Base-by-base conservation (phyloP, 2,888 invertebrate genomes). In the Erebia epiphron region DNA sequence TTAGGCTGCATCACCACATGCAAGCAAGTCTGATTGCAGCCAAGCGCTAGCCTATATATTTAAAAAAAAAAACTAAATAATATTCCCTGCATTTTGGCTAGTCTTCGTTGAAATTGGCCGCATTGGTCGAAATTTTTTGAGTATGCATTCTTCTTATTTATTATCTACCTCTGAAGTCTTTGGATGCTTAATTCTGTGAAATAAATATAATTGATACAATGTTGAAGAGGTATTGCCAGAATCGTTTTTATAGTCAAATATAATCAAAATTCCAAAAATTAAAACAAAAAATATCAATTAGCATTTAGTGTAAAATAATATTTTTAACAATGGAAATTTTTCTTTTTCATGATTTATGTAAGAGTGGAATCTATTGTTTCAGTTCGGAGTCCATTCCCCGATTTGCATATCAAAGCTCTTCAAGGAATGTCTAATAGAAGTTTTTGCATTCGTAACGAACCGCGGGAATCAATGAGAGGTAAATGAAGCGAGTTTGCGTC, bases 401-500 rank as follows among this genome's bases (percentile, higher is more conserved):
- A 90, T 91, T 91, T 88, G 83, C 90, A 90, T 91, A 85, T 82
- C 86, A 91, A 91, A 91, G 86, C 80, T 76, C 72, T 77, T 80
- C 78, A 82, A 81, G 81, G 83, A 88, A 84, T 86, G 82, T 84
- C 83, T 86, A 84, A 89, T 86, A 86, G 83, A 87, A 88, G 86
- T 88, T 90, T 90, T 89, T 86, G 89, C 87, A 91, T 90, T 85
- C 75, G 81, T 91, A 90, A 90, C 87, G 88, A 91, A 87, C 85
- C 85, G 76, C 82, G 79, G 80, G 79, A 86, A 88, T 88, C 87
- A 82, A 89, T 88, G 81, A 77, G 82, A 84, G 84, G 85, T 84
- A 83, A 86, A 87, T 87, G 83, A 86, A 84, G 79, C 84, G 78
- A 81, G 74, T 75, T 80, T 77, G 69, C 78, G 76, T 69, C 72